Evolutionary conservation across 64 coral and sea anemone genomes (phyloP).

Genomic region (Anthopleura sola): DNA sequence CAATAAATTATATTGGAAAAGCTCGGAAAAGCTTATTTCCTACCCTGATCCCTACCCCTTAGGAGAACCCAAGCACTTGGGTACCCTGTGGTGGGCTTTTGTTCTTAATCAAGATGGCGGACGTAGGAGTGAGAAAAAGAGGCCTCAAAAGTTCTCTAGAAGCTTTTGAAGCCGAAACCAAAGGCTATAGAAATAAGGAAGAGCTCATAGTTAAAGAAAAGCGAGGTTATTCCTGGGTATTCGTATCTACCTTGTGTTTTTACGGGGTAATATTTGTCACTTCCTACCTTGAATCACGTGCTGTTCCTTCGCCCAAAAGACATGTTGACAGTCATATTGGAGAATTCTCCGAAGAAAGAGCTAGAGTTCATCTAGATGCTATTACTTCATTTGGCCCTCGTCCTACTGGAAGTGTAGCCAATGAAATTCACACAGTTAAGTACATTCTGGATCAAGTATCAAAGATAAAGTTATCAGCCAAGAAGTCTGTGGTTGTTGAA

Average conservation of each 20-base stretch:
- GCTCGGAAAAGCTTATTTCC: no score
- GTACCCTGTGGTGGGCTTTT: neutral
- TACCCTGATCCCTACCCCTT: neutral
- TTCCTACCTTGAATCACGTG: conserved; percentile 32
- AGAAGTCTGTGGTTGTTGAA: conserved; percentile 57
- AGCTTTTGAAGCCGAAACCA: neutral
- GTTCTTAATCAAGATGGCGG: neutral
- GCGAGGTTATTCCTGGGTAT: conserved; percentile 34
- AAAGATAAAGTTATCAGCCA: conserved; percentile 41
- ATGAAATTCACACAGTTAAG: conserved; percentile 81
- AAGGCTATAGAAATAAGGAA: neutral
- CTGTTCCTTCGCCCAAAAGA: conserved; percentile 57
- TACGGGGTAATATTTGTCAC: conserved; percentile 18
- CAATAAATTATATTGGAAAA: no score
- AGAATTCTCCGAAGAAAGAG: conserved; percentile 91
- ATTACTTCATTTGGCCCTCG: conserved; percentile 80
- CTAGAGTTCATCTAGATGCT: conserved; percentile 65
- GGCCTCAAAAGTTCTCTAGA: neutral
- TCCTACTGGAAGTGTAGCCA: conserved; percentile 86
- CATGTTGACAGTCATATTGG: conserved; percentile 27
- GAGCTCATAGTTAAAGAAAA: neutral
- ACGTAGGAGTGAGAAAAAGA: neutral
- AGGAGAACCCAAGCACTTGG: neutral
- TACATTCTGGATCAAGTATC: conserved; percentile 59
- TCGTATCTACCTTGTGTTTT: conserved; percentile 29